Conservation (phyloP, 2,888 invertebrate species). For the Pycnomerus fuliginosus region DNA sequence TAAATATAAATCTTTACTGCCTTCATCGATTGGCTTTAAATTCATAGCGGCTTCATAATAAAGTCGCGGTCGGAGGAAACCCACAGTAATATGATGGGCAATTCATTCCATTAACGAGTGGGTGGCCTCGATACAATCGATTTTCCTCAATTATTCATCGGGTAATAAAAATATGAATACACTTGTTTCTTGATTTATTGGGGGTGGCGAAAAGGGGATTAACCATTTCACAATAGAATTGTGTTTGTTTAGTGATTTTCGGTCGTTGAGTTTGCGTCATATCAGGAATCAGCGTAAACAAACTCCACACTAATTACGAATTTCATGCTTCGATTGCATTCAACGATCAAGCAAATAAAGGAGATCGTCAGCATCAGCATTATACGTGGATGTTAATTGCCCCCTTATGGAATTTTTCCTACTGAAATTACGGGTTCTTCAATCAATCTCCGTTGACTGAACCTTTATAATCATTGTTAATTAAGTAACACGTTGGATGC, state of each 20-base stretch:
- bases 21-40: conserved; percentile 14
- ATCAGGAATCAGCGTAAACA: conserved; percentile 15
- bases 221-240: conserved; percentile 5
- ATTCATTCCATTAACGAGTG: conserved; percentile 16
- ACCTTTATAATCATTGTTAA: no score
- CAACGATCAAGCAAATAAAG: no score
- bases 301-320: conserved; percentile 20
- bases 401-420: no score
- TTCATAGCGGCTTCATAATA: conserved; percentile 7
- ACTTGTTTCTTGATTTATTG: conserved; percentile 17
- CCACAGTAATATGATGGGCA: conserved; percentile 3
- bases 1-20: conserved; percentile 24
- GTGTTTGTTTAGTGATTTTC: conserved; percentile 15
- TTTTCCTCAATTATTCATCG: conserved; percentile 13
- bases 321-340: conserved; percentile 22
- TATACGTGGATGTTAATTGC: no score
- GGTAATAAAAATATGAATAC: conserved; percentile 12
- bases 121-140: conserved; percentile 5
- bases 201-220: neutral
- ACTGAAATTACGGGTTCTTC: no score
- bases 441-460: no score
- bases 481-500: no score
- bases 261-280: conserved; percentile 14
- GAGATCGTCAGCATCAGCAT: no score
- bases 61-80: no score